A percentile compares a stretch with the other conserved stretches of the same genome.
phyloP scores from a whole-genome alignment of 2,113 vertebrate species.

The Microtus ochrogaster region DNA sequence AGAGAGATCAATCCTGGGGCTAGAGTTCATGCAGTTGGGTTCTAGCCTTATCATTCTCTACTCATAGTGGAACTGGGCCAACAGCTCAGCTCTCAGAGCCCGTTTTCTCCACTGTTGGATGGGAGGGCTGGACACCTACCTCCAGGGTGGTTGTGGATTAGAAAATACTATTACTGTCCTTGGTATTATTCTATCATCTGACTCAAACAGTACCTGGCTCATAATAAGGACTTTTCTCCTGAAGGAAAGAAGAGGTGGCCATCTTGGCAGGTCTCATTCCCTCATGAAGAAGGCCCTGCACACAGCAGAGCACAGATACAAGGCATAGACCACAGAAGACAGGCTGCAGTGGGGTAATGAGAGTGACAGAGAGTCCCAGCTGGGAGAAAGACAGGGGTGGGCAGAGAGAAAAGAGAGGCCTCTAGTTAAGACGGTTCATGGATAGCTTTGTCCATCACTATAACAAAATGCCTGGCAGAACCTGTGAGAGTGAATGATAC shows the following conservation, averaged over 20 bases:
- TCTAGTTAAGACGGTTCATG: fast-evolving
- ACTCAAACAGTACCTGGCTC: neutral
- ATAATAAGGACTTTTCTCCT: neutral
- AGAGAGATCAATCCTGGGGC: neutral
- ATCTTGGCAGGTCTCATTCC: neutral
- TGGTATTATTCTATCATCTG: too few species aligned
- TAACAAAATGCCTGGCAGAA: neutral
- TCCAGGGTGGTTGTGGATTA: neutral
- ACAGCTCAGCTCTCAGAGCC: neutral
- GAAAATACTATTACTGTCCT: neutral
- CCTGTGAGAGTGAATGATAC: neutral
- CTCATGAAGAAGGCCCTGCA: neutral
- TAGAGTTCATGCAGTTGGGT: neutral
- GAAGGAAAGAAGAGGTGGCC: neutral
- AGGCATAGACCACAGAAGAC: neutral
- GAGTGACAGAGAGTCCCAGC: neutral
- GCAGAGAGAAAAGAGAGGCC: neutral
- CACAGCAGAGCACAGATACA: neutral
- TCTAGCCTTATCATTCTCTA: neutral
- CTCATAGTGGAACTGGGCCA: neutral
- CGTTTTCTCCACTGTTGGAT: neutral
- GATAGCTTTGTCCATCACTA: too few species aligned
- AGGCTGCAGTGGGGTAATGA: neutral
- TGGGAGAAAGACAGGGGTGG: fast-evolving
- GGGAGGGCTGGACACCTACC: neutral